Conservation (phyloP, 2,113 vertebrate genomes). For the Ptychochromis oligacanthus region DNA sequence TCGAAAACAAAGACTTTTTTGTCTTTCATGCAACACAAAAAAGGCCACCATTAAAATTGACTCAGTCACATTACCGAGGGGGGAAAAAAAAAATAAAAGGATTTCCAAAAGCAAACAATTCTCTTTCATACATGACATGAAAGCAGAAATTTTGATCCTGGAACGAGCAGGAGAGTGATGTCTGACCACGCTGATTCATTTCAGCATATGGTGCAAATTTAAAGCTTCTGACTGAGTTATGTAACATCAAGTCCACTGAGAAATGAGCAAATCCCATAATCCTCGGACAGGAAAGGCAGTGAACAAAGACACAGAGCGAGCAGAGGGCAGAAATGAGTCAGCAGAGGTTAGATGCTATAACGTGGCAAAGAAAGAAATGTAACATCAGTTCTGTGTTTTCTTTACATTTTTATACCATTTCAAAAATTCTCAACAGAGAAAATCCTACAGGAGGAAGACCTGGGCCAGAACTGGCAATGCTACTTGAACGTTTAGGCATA, state of each 20-base stretch:
- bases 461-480: background rate
- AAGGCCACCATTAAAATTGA: slow-evolving; percentile 6
- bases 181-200: background rate
- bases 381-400: background rate
- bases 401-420: background rate
- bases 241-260: slow-evolving; percentile 25
- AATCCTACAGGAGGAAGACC: background rate
- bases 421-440: background rate
- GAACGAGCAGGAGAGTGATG: slow-evolving; percentile 5
- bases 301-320: slow-evolving; percentile 25
- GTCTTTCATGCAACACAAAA: slow-evolving; percentile 6
- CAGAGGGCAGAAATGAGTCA: slow-evolving; percentile 33
- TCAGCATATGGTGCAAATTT: slow-evolving; percentile 32
- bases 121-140: slow-evolving; percentile 21
- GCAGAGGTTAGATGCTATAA: slow-evolving; percentile 23
- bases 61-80: background rate
- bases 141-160: slow-evolving; percentile 8
- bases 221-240: background rate
- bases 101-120: slow-evolving; percentile 11
- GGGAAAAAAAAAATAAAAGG: background rate
- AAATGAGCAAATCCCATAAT: slow-evolving; percentile 52
- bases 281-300: slow-evolving; percentile 36
- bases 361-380: background rate
- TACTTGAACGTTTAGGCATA: background rate
- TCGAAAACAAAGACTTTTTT: slow-evolving; percentile 31